Evolutionary conservation across 2,888 invertebrate genomes (phyloP), one percentile per base, ranked within the genome.

Genomic region (Gari tellinella): DNA sequence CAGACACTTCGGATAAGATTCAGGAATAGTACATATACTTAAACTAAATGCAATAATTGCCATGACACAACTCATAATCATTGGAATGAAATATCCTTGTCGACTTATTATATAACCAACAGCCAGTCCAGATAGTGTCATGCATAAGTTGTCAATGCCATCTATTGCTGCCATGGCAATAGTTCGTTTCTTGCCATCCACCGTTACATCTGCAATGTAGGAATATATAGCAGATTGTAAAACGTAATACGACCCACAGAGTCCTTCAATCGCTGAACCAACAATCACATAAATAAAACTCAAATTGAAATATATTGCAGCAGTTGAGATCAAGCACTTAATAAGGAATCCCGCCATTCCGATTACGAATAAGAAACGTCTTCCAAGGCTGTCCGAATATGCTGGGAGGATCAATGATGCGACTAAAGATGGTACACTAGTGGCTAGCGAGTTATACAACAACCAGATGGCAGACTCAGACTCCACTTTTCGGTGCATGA

Each of bases 1-100:
- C 23, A 45, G 25, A 7, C 37, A 17, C 26, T 49, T 40, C 15
- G 31, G 25, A 25, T 49, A 52, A n/a, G 65, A 55, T 49, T 72
- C 72, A 0, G 72, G 72, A 15, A 72, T 41, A 8, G 56, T 21
- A 12, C 38, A 49, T 19, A 60, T 21, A 1, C 25, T n/a, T 8
- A 53, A 23, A 3, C 58, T 1, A 2, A 49, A 40, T 7, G 49
- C 55, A 19, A 48, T 14, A 8, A 48, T 21, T 7, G 21, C 14
- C 23, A 48, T 17, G 14, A 4, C 48, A 14, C 21, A 14, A 23
- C 19, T 48, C 12, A 21, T 23, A 14, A 21, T 21, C 19, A 23
- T 8, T 23, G 48, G 48, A 14, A 48, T 8, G 19, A 48, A 48
- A 21, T 19, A 48, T 5, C 48, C 23, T 5, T 14, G 2, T 5